Base-by-base conservation (phyloP, 2,113 vertebrate species). In the Plotosus lineatus region DNA sequence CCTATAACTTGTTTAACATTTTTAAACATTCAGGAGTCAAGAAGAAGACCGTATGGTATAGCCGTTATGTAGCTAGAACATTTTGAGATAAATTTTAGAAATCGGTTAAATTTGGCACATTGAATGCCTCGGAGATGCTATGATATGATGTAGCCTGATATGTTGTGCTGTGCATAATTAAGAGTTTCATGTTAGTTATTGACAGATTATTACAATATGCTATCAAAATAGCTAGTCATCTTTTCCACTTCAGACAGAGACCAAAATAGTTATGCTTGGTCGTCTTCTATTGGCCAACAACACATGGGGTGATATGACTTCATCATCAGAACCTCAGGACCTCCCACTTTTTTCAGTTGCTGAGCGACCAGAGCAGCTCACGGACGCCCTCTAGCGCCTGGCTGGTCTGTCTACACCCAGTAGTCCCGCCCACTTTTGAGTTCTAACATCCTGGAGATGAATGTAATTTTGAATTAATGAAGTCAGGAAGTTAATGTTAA, bases 291-390 rank as follows among this genome's bases (percentile, higher is more conserved):
- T 91, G 91, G 92, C 68, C 84, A 38, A 48, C 83, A 79, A 90
- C 69, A 51, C 85, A 83, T 92, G 86, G 91, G 88, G 89, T 92
- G 91, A 93, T 88, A 60, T 93, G 91, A 92, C 82, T n/a, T 90
- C 88, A 92, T 90, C 88, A 42, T 23, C 31, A 48, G 55, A 36
- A 73, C n/a, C n/a, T n/a, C n/a, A n/a, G 77, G 19, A 56, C 89
- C 91, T 33, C 92, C 92, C 89, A 90, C 53, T 90, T 92, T 91
- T 90, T 89, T 91, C 90, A 88, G 86, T 92, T 92, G 88, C 86
- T 86, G 74, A 88, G 89, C 85, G 88, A 55, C 85, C 42, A 60
- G n/a, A n/a, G 88, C 89, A 90, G 88, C 89, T 33, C 77, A 60
- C 58, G 31, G n/a, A 15, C 6, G 75, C 75, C 85, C 82, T 75